A percentile compares a stretch with the other conserved stretches of the same genome.
Evolutionary conservation across 2,888 invertebrate genomes (phyloP).

Genomic region (Isoperla grammatica): DNA sequence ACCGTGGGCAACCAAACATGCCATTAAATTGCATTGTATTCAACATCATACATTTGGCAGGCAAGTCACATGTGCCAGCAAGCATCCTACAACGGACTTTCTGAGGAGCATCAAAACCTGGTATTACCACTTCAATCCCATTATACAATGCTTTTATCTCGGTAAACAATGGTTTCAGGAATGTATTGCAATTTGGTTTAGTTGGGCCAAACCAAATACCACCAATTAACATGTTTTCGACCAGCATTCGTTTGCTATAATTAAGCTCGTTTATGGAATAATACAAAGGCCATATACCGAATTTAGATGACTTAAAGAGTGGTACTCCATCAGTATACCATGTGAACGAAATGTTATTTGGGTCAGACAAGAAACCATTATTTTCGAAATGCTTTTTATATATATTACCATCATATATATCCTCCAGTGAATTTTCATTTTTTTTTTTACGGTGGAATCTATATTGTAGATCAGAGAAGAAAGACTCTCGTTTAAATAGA

Average conservation of each 20-base stretch:
- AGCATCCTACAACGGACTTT: not conserved
- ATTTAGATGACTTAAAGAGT: conserved; percentile 29
- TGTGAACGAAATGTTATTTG: conserved; percentile 28
- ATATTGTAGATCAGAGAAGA: not conserved
- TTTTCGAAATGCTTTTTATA: not conserved
- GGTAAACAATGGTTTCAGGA: not conserved
- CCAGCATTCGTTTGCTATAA: conserved; percentile 24
- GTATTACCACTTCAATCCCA: not conserved
- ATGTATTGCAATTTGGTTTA: conserved; percentile 22
- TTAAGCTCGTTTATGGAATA: conserved; percentile 32
- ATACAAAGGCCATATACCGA: conserved; percentile 30
- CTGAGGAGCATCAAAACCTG: not conserved
- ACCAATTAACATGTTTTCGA: conserved; percentile 32
- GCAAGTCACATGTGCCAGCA: conserved; percentile 11
- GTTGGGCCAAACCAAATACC: conserved; percentile 26
- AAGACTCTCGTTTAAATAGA: not conserved
- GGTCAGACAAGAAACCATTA: not conserved
- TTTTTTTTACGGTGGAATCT: conserved; percentile 4
- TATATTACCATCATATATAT: conserved; percentile 2
- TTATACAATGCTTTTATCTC: not conserved
- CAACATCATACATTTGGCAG: conserved; percentile 2
- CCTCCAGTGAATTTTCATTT: not conserved
- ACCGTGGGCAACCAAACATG: not conserved
- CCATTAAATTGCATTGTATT: not conserved
- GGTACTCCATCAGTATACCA: conserved; percentile 32